Base-by-base conservation (phyloP, 2,113 vertebrate species). In the Aplodontia rufa region DNA sequence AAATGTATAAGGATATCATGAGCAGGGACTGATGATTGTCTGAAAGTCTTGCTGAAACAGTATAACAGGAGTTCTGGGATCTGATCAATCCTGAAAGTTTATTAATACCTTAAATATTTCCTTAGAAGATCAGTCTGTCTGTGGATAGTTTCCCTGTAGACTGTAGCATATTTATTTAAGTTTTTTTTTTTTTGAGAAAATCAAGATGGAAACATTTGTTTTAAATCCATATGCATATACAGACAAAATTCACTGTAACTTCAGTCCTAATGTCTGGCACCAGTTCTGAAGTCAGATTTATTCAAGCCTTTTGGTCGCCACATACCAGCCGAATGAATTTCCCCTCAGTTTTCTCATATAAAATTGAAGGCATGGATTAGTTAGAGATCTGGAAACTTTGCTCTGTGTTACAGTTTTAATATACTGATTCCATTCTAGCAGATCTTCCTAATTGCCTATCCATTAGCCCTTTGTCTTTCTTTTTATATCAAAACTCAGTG, bases 121-220 rank as follows among this genome's bases (percentile, higher is more conserved):
- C 45, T 37, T 85, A 2, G 19, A 20, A 81, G 40, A 45, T 80
- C 79, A n/a, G 45, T 47, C 68, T 79, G 68, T 42, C 40, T 64
- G 1, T 75, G 4, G 45, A 19, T 17, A 91, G 42, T 89, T 92
- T 75, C 6, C 20, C 28, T 51, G 40, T 42, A 76, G 64, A 72
- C 37, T 30, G 22, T 62, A 75, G 30, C 49, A 16, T 51, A 42
- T 91, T 95, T 53, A 42, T 91, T 95, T 90, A 62, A 20, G 26
- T 76, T 92, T 91, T n/a, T n/a, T n/a, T n/a, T n/a, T n/a, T 91
- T 55, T 69, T 78, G 86, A 49, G 74, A 91, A 78, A 93, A 58
- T 66, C 87, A 69, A 28, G 55, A 32, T 45, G 86, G 78, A 83
- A 79, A 89, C 24, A n/a, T 95, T 89, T 94, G 62, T 96, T 93